Conservation (phyloP, 92 coral and sea anemone genomes). For the Epizoanthus rinbou region DNA sequence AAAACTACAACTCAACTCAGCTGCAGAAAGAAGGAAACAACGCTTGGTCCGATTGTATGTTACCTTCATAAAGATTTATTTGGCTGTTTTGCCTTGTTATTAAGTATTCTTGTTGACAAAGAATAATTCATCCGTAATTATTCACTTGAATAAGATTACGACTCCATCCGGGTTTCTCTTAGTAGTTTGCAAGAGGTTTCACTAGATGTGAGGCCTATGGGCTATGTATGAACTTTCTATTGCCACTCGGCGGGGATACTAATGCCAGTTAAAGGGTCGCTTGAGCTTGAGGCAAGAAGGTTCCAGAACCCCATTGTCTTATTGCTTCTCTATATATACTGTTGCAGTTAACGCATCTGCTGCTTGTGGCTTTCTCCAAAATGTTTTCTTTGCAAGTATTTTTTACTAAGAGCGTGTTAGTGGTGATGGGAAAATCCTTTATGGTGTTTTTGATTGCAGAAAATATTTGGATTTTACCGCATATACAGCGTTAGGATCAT, state of each 20-base stretch:
- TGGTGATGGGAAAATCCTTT: background rate
- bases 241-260: slow-evolving; percentile 13
- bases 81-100: too few relatives aligned
- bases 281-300: slow-evolving; percentile 32
- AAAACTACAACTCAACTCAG: too few relatives aligned
- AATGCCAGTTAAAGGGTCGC: background rate
- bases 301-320: slow-evolving; percentile 13
- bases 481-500: background rate
- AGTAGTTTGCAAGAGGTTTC: background rate
- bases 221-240: background rate
- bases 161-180: background rate
- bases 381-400: background rate
- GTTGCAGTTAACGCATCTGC: background rate
- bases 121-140: too few relatives aligned
- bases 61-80: too few relatives aligned
- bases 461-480: background rate
- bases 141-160: background rate
- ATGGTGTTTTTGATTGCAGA: background rate
- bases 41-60: too few relatives aligned
- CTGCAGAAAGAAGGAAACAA: too few relatives aligned
- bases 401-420: background rate
- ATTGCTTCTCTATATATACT: background rate
- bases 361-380: background rate
- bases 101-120: too few relatives aligned
- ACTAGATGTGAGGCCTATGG: background rate